Evolutionary conservation across 2,113 vertebrate genomes (phyloP).

Genomic region (Calidris pygmaea): DNA sequence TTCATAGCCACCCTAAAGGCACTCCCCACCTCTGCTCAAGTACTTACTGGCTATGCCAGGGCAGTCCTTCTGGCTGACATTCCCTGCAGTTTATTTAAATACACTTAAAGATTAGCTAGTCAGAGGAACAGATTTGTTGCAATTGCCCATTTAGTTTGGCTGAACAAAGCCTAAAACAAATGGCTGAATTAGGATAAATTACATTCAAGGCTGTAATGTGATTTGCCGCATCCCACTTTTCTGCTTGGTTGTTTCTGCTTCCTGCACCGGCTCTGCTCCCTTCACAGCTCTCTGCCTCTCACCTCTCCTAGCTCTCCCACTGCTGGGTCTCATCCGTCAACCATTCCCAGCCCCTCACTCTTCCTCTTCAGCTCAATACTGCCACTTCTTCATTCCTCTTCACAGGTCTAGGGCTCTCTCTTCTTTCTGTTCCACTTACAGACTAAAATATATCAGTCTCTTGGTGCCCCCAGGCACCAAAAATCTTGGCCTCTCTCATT

Average conservation of each 20-base stretch:
- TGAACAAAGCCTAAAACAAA: neutral
- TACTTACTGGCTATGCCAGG: neutral
- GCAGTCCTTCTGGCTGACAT: neutral
- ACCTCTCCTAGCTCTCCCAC: neutral
- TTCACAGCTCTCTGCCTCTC: neutral
- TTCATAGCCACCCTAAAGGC: neutral
- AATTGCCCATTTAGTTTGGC: neutral
- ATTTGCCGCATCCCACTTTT: neutral
- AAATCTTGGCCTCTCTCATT: neutral
- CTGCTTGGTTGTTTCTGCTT: neutral
- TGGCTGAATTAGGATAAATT: neutral
- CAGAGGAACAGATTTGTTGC: neutral
- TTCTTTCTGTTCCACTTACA: neutral
- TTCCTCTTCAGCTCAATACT: neutral
- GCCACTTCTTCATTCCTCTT: neutral
- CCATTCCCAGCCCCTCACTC: neutral
- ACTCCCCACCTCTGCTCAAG: neutral
- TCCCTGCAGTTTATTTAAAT: neutral
- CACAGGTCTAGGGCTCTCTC: neutral
- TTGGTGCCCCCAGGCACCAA: neutral
- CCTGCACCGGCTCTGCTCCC: neutral
- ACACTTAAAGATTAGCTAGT: neutral
- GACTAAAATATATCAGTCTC: neutral
- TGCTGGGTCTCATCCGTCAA: neutral
- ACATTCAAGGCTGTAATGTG: neutral